phyloP scores from a whole-genome alignment of 2,797 vertebrate genomes.

The Sebastes melanostomus region DNA sequence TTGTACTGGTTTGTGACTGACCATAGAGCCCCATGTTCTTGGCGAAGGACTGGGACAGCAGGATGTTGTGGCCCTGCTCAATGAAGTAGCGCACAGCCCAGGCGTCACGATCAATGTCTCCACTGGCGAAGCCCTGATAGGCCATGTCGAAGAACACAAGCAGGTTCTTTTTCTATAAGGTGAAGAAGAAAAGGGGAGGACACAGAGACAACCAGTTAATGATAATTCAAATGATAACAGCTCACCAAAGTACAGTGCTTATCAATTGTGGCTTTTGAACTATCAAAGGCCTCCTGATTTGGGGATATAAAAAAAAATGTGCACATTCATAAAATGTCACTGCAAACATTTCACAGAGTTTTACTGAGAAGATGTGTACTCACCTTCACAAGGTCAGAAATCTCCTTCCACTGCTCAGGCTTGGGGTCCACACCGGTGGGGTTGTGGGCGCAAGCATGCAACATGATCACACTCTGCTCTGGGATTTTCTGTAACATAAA shows the following conservation, averaged over 20 bases:
- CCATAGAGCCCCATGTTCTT: conserved; percentile 99
- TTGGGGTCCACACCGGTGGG: conserved; percentile 97
- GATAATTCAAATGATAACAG: not conserved
- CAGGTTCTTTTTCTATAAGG: conserved; percentile 90
- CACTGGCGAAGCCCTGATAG: conserved; percentile 98
- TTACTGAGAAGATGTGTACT: conserved; percentile 3
- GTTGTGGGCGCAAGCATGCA: conserved; percentile 98
- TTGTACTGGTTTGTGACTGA: conserved; percentile 73
- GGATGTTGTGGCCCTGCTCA: conserved; percentile 91
- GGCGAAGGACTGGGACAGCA: conserved; percentile 94
- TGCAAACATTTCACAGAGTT: not conserved
- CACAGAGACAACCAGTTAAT: not conserved
- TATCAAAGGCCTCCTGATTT: not conserved
- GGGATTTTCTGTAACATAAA: conserved; percentile 90
- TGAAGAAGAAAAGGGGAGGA: not conserved
- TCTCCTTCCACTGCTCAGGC: conserved; percentile 96
- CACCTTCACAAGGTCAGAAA: conserved; percentile 89
- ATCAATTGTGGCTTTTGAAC: conserved; percentile 7
- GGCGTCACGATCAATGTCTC: conserved; percentile 93
- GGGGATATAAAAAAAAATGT: not conserved
- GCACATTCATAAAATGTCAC: not conserved
- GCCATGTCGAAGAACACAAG: conserved; percentile 99
- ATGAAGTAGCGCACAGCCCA: conserved; percentile 98
- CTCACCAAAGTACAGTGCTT: not conserved
- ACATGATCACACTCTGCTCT: conserved; percentile 90